These are phyloP conservation scores for Sphinx pinastri DNA, from an alignment of 2,888 invertebrate genomes.

Conservation along the genomic window DNA sequence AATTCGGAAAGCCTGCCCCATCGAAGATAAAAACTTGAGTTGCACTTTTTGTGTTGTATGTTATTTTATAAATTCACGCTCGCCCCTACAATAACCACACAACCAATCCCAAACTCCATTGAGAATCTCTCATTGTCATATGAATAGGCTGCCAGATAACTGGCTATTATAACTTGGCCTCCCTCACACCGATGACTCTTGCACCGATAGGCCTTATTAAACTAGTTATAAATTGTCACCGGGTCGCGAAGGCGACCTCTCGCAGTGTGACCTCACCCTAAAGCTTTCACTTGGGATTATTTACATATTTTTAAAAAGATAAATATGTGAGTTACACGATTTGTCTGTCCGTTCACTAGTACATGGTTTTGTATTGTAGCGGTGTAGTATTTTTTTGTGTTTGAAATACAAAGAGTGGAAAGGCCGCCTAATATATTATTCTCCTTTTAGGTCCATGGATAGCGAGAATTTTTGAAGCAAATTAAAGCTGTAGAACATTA, in stretches of 20 bases:
- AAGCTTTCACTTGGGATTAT: slow-evolving; percentile 33
- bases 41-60: too few relatives aligned
- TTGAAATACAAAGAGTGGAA: not conserved
- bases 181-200: not conserved
- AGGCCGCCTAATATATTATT: not conserved
- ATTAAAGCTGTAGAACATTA: not conserved
- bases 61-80: not conserved
- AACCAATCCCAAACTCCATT: slow-evolving; percentile 5
- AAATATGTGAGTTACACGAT: slow-evolving; percentile 30
- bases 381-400: not conserved
- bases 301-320: slow-evolving; percentile 24
- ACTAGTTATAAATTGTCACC: slow-evolving; percentile 18
- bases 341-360: not conserved
- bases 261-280: slow-evolving; percentile 33
- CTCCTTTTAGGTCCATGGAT: too few relatives aligned
- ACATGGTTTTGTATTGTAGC: not conserved
- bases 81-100: not conserved
- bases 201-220: not conserved
- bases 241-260: slow-evolving; percentile 32
- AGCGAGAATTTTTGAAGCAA: not conserved
- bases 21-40: too few relatives aligned
- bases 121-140: slow-evolving; percentile 20
- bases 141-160: slow-evolving; percentile 27
- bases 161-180: slow-evolving; percentile 3
- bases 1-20: too few relatives aligned